Percentiles rank a stretch among this genome's conserved stretches.
phyloP scores from a whole-genome alignment of 2,888 invertebrate genomes.

The Mythimna loreyi region DNA sequence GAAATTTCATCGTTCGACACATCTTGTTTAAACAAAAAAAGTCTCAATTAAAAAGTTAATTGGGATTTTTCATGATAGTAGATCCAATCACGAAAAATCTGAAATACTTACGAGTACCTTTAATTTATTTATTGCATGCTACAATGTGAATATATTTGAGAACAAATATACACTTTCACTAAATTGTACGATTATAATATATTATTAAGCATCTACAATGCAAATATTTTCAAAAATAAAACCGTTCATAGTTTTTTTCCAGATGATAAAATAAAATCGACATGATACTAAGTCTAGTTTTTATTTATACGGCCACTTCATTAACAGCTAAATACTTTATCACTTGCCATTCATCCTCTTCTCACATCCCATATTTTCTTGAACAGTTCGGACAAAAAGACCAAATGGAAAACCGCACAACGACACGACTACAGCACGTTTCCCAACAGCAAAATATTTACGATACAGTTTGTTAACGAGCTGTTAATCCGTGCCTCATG shows the following conservation, averaged over 20 bases:
- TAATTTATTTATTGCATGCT: neutral
- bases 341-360: neutral
- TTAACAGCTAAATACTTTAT: neutral
- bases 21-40: neutral
- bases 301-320: neutral
- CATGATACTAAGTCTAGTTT: neutral
- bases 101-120: neutral
- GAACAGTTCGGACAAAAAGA: neutral
- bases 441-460: constrained; percentile 84
- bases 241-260: too few relatives aligned
- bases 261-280: too few relatives aligned
- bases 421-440: constrained; percentile 62
- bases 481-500: constrained; percentile 84
- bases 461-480: constrained; percentile 83
- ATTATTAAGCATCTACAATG: too few relatives aligned
- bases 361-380: neutral
- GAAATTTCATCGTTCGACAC: constrained; percentile 33
- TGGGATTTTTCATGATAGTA: neutral
- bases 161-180: too few relatives aligned
- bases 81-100: neutral
- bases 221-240: too few relatives aligned
- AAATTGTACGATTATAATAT: too few relatives aligned
- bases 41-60: too few relatives aligned
- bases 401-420: constrained; percentile 50
- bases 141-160: too few relatives aligned